These are phyloP conservation scores for Synergus japonicus DNA, from an alignment of 2,888 invertebrate genomes.

Conservation along the genomic window DNA sequence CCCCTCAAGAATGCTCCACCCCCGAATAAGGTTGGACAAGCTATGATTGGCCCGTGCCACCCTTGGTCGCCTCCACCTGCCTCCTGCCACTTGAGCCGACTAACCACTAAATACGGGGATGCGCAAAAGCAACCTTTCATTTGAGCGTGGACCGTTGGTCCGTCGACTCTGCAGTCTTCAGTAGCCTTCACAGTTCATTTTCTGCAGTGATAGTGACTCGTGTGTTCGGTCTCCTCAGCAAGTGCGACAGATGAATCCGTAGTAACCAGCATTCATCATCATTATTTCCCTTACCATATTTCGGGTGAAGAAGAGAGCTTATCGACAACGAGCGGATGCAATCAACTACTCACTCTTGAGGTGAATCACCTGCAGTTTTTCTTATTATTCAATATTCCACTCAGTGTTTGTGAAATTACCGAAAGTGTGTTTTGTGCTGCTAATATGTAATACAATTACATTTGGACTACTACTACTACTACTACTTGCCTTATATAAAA, in stretches of 20 bases:
- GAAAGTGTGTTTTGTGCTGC: not conserved
- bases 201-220: not conserved
- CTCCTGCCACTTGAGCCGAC: conserved; percentile 64
- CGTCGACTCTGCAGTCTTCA: conserved; percentile 48
- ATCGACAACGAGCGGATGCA: not conserved
- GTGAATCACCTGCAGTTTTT: not conserved
- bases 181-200: not conserved
- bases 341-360: not conserved
- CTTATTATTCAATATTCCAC: not conserved
- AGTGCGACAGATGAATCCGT: not conserved
- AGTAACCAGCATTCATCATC: not conserved
- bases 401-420: not conserved
- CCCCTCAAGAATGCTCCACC: conserved; percentile 72
- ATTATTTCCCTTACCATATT: not conserved
- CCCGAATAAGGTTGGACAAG: conserved; percentile 65
- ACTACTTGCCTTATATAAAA: too few relatives aligned
- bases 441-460: not conserved
- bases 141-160: conserved; percentile 72
- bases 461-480: not conserved
- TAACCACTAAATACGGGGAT: conserved; percentile 74
- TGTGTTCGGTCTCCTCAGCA: conserved; percentile 15
- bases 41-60: conserved; percentile 72
- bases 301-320: not conserved
- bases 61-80: conserved; percentile 75
- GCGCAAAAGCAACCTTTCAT: conserved; percentile 70